phyloP scores from a whole-genome alignment of 2,113 vertebrate species.

The Puffinus mauretanicus region DNA sequence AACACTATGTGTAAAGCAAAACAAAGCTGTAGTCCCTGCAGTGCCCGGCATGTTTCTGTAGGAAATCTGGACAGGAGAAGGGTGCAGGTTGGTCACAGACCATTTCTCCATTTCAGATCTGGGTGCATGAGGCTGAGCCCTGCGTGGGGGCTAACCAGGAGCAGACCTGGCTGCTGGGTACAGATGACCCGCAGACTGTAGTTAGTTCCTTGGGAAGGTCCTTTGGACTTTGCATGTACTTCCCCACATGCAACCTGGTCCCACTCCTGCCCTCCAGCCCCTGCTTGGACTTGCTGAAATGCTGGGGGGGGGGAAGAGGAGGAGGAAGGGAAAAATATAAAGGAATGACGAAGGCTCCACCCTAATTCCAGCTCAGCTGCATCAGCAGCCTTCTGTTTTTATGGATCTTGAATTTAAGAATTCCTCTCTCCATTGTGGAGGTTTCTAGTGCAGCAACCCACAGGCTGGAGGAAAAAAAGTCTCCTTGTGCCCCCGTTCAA shows the following conservation, averaged over 20 bases:
- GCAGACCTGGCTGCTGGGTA: not conserved
- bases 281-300: not conserved
- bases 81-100: not conserved
- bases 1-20: not conserved
- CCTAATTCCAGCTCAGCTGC: not conserved
- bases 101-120: not conserved
- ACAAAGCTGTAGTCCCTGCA: not conserved
- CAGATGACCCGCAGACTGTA: not conserved
- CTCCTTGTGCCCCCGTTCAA: not conserved
- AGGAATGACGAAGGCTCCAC: not conserved
- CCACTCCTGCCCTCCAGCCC: not conserved
- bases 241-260: not conserved
- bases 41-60: not conserved
- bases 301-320: not conserved
- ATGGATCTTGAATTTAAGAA: not conserved
- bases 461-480: not conserved
- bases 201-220: not conserved
- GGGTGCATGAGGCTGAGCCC: not conserved
- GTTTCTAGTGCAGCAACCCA: not conserved
- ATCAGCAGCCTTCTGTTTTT: not conserved
- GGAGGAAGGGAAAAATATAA: not conserved
- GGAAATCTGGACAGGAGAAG: not conserved
- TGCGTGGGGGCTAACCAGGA: accelerated
- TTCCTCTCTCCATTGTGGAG: accelerated
- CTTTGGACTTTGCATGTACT: not conserved